Conservation (phyloP, 2,888 invertebrate species). For the Sphinx pinastri region DNA sequence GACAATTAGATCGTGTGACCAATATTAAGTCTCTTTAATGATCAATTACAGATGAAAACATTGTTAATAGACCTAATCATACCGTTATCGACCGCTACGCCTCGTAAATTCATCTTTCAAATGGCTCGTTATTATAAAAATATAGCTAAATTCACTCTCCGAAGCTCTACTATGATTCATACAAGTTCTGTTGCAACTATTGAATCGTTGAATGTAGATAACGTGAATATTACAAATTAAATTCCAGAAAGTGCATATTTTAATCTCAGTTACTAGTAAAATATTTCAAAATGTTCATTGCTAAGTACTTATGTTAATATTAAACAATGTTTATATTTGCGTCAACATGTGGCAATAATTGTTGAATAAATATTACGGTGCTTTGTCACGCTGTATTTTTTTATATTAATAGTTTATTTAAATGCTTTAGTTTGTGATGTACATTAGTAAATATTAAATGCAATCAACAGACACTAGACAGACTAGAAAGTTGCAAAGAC, state of each 20-base stretch:
- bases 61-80: constrained; percentile 18
- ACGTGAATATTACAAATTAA: neutral
- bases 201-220: neutral
- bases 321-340: constrained; percentile 15
- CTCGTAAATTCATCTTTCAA: constrained; percentile 11
- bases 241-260: neutral
- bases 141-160: neutral
- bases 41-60: constrained; percentile 10
- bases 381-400: neutral
- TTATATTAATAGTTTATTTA: neutral
- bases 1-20: constrained; percentile 19
- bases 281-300: neutral
- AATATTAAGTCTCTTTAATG: constrained; percentile 21
- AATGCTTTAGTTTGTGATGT: neutral
- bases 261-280: constrained; percentile 5
- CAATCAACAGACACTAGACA: neutral
- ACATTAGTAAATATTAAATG: constrained; percentile 1
- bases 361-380: constrained; percentile 8
- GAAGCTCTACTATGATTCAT: constrained; percentile 9
- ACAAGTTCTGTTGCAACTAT: constrained; percentile 14
- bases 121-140: neutral
- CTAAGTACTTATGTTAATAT: neutral
- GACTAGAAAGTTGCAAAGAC: constrained; percentile 61
- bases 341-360: neutral
- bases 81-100: constrained; percentile 14